Evolutionary conservation across 2,888 invertebrate genomes (phyloP).

Genomic region (Polylopha cassiicola): DNA sequence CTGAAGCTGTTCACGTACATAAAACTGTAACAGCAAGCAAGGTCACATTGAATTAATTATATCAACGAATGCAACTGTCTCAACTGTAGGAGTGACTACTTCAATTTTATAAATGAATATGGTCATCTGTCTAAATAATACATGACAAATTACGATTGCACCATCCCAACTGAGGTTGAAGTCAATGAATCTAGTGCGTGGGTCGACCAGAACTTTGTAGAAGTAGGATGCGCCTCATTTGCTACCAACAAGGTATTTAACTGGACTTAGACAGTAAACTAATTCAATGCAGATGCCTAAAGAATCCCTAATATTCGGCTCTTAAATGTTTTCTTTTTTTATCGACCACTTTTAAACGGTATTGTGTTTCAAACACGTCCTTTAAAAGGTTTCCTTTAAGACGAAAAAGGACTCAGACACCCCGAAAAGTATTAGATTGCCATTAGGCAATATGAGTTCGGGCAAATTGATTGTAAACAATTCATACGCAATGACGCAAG

Average conservation of each 20-base stretch:
- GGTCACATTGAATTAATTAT: slow-evolving; percentile 13
- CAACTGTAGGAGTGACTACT: slow-evolving; percentile 21
- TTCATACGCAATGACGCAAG: slow-evolving; percentile 29
- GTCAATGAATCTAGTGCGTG: slow-evolving; percentile 55
- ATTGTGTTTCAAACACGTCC: slow-evolving; percentile 7
- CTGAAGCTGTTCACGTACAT: too few relatives aligned
- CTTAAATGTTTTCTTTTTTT: neutral
- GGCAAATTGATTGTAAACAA: slow-evolving; percentile 12
- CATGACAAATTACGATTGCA: slow-evolving; percentile 49
- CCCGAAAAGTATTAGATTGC: slow-evolving; percentile 7
- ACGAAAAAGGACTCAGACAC: slow-evolving; percentile 8
- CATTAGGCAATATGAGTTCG: slow-evolving; percentile 6
- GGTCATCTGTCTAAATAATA: slow-evolving; percentile 52
- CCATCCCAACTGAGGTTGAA: slow-evolving; percentile 44
- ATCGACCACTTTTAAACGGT: neutral
- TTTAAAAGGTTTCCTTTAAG: too few relatives aligned
- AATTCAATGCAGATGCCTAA: slow-evolving; percentile 23
- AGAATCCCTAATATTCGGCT: too few relatives aligned
- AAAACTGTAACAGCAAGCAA: slow-evolving; percentile 13
- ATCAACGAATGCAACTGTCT: slow-evolving; percentile 1
- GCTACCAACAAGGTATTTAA: slow-evolving; percentile 41
- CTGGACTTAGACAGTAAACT: slow-evolving; percentile 6
- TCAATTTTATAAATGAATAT: slow-evolving; percentile 34
- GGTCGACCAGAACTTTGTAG: slow-evolving; percentile 62
- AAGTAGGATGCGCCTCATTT: slow-evolving; percentile 66